Base-by-base conservation (phyloP, 2,113 vertebrate species). In the Rhombomys opimus region DNA sequence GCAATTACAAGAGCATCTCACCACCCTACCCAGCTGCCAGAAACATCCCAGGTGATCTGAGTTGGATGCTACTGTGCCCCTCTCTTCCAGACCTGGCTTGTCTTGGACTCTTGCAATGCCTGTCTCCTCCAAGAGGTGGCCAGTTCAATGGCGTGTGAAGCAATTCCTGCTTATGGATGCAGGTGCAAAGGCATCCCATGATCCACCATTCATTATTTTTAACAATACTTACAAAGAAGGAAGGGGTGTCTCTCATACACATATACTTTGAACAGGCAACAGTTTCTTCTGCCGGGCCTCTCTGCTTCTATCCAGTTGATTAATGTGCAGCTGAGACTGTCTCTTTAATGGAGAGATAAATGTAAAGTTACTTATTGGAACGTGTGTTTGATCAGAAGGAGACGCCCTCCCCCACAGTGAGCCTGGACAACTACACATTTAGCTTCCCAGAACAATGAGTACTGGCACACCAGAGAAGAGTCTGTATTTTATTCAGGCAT, bases 281-380 rank as follows among this genome's bases (percentile, higher is more conserved):
- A 61, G 73, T 76, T 91, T 97, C 92, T 94, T 90, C 91, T 78
- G 68, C 81, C 61, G 81, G 17, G 17, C 41, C 50, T 75, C 78
- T 86, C 87, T 57, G 50, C 68, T 95, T 94, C 94, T 73, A 90
- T 85, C 84, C 65, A 4, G 84, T 88, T 46, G 87, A 97, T 81
- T 93, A 46, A 17, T 63, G 59, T 63, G 78, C 95, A 97, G 80
- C 95, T 97, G 97, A 88, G 94, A 97, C 93, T 93, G 96, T 76
- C 54, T 8, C 76, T 88, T 93, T 90, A 80, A 90, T 63, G 76
- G 91, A 91, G 90, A 97, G 92, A 93, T 72, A 94, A 81, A 96
- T 97, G 94, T 97, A 85, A 91, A 95, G 95, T 88, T 95, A 97
- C 95, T 96, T 94, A 76, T 94, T 96, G 87, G 90, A 96, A 97